phyloP scores from a whole-genome alignment of 1,140 invertebrate genomes.

The Platyscapa corneri region DNA sequence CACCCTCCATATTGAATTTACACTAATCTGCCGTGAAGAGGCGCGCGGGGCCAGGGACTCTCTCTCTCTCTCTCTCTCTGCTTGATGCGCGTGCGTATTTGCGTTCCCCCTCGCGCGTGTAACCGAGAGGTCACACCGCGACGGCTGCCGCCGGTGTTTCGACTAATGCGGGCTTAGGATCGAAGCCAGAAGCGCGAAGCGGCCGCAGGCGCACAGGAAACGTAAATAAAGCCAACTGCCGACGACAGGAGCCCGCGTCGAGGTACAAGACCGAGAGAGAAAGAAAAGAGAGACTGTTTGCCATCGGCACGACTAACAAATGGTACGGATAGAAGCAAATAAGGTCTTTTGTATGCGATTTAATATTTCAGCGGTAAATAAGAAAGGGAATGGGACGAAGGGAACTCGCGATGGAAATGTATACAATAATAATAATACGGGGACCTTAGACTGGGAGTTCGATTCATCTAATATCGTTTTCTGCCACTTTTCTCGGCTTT shows the following conservation, averaged over 20 bases:
- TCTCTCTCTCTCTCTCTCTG: not conserved
- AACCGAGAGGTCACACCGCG: conserved; percentile 5
- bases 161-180: conserved; percentile 40
- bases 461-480: conserved; percentile 24
- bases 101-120: not conserved
- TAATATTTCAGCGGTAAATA: conserved; percentile 38
- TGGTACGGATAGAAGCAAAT: conserved; percentile 52
- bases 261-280: not conserved
- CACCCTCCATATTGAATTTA: conserved; percentile 49
- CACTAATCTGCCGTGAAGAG: conserved; percentile 53
- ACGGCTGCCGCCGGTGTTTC: not conserved
- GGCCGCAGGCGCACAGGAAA: not conserved
- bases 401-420: not conserved
- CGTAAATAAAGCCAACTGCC: conserved; percentile 47
- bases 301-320: conserved; percentile 28
- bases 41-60: not conserved
- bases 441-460: not conserved
- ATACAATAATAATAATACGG: not conserved
- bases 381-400: not conserved
- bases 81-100: no score
- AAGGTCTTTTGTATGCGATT: conserved; percentile 43
- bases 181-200: no score
- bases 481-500: not conserved
- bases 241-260: not conserved
- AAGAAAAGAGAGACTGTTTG: conserved; percentile 14